phyloP scores from a whole-genome alignment of 2,888 invertebrate genomes.

The Tupiocoris notatus region DNA sequence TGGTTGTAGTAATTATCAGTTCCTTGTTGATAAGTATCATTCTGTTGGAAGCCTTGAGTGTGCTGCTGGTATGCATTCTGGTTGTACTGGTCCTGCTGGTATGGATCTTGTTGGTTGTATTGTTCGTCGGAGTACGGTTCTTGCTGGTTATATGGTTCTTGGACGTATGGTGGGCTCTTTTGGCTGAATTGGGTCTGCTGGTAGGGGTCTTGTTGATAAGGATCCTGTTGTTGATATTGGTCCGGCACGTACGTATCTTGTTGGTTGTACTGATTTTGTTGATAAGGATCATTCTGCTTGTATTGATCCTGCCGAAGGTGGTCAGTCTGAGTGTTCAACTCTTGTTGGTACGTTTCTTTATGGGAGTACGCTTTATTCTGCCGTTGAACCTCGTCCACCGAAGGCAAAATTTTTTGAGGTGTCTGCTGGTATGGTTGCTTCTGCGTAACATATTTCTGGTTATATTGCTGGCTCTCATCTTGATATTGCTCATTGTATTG shows the following conservation, averaged over 20 bases:
- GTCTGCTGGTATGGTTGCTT: conserved; percentile 19
- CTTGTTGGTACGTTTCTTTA: background rate
- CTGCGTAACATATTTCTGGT: conserved; percentile 21
- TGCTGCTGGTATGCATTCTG: conserved; percentile 27
- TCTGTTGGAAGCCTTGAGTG: conserved; percentile 1
- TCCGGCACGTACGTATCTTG: conserved; percentile 3
- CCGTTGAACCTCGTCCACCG: conserved; percentile 17
- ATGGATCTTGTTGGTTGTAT: conserved; percentile 49
- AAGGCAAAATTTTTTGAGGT: conserved; percentile 21
- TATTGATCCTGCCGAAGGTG: conserved; percentile 3
- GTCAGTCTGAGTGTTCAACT: background rate
- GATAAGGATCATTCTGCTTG: conserved; percentile 1
- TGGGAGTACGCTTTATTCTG: conserved; percentile 3
- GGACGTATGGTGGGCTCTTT: background rate
- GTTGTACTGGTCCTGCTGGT: conserved; percentile 51
- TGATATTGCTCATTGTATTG: conserved; percentile 31
- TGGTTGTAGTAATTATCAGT: conserved; percentile 8
- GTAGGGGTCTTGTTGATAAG: background rate
- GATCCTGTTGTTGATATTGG: conserved; percentile 6
- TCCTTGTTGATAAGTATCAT: conserved; percentile 20
- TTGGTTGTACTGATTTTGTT: conserved; percentile 21
- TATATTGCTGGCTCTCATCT: conserved; percentile 34
- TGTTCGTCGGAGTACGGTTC: conserved; percentile 51
- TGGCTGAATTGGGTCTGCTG: background rate
- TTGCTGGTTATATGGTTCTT: conserved; percentile 49